Evolutionary conservation across 1,140 invertebrate genomes (phyloP).

Genomic region (Caenorhabditis latens): DNA sequence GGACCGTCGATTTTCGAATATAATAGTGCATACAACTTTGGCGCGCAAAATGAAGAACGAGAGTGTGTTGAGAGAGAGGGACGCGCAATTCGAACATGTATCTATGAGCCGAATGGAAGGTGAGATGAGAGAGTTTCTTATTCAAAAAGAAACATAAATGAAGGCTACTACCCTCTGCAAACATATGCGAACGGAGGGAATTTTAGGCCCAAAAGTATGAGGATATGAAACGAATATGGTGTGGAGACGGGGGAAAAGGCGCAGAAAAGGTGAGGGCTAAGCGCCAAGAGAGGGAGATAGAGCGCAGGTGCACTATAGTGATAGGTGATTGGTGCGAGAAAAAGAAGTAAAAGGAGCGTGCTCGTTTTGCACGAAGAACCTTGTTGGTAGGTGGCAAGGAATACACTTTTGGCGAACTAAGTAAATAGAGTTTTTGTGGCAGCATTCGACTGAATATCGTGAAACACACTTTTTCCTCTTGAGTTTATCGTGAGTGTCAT

Average conservation of each 20-base stretch:
- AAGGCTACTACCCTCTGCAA: constrained; percentile 9
- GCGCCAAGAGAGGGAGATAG: background rate
- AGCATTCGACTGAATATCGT: constrained; percentile 12
- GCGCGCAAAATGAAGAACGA: constrained; percentile 8
- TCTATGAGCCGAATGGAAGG: constrained; percentile 18
- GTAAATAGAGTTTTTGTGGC: constrained; percentile 29
- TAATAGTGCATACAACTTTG: background rate
- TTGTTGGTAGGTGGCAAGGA: background rate
- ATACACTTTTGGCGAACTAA: background rate
- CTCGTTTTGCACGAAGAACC: background rate
- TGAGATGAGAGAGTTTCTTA: constrained; percentile 38
- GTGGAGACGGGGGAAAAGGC: too few relatives aligned
- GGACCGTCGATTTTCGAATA: constrained; percentile 19
- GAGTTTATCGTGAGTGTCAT: background rate
- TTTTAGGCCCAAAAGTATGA: background rate
- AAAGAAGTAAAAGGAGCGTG: background rate
- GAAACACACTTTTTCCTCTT: background rate
- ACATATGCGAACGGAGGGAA: constrained; percentile 11
- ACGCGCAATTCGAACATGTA: background rate
- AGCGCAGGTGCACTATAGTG: background rate
- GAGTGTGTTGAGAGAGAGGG: background rate
- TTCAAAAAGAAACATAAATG: constrained; percentile 41
- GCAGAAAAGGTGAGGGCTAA: background rate
- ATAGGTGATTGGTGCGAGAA: constrained; percentile 4
- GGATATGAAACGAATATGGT: background rate